These are phyloP conservation scores for Belgica antarctica DNA, from an alignment of 2,888 invertebrate species.

Conservation along the genomic window DNA sequence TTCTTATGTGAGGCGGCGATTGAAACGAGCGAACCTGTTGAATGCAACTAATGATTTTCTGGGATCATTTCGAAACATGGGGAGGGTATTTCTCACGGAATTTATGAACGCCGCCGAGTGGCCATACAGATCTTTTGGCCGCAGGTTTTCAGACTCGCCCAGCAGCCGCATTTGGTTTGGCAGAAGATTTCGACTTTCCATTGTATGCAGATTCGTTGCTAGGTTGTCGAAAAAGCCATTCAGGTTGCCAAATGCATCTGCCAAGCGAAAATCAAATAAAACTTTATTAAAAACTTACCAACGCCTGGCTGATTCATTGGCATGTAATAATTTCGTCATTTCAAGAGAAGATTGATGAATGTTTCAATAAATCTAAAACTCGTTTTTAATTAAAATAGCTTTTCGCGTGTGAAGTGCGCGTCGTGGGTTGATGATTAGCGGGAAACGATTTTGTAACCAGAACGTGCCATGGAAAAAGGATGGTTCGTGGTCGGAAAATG, in stretches of 20 bases:
- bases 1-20: neutral
- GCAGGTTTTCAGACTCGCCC: conserved; percentile 16
- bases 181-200: conserved; percentile 33
- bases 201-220: conserved; percentile 27
- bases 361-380: no score
- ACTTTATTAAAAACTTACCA: neutral
- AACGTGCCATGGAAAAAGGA: neutral
- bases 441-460: neutral
- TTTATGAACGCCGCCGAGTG: conserved; percentile 34
- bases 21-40: conserved; percentile 19
- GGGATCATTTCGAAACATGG: neutral
- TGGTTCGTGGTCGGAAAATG: no score
- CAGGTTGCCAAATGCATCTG: conserved; percentile 33
- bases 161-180: conserved; percentile 31
- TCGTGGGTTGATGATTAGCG: neutral
- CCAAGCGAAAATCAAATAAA: neutral
- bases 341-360: neutral
- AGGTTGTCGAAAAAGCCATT: conserved; percentile 41
- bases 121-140: neutral
- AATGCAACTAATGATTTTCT: neutral
- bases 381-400: neutral
- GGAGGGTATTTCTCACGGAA: neutral
- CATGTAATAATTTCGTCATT: neutral
- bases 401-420: neutral
- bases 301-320: neutral